Percentiles rank a stretch among this genome's conserved stretches.
Evolutionary conservation across 2,888 invertebrate species (phyloP).

Genomic region (Drosophila demipolita): DNA sequence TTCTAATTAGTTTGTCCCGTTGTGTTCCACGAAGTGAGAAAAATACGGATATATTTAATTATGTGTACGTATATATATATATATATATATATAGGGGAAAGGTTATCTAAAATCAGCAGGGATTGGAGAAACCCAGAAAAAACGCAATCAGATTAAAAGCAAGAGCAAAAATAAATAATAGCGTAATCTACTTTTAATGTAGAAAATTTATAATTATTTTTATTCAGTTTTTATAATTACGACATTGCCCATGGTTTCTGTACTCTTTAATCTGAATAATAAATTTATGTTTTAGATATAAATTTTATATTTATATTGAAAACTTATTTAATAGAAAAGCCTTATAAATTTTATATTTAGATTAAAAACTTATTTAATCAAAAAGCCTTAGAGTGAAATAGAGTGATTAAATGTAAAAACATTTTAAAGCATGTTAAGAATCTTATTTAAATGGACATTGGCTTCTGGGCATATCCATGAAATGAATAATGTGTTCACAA

Average conservation of each 20-base stretch:
- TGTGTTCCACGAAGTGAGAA: not conserved
- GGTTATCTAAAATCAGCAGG: not conserved
- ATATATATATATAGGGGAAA: not conserved
- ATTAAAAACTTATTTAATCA: no score
- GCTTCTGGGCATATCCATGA: not conserved
- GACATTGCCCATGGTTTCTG: not conserved
- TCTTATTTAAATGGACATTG: not conserved
- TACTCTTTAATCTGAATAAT: not conserved
- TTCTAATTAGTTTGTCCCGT: slow-evolving; percentile 10
- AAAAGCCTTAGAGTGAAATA: not conserved
- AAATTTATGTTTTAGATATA: not conserved
- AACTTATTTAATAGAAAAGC: no score
- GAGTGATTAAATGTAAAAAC: not conserved
- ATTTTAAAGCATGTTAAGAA: not conserved
- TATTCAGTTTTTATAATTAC: not conserved
- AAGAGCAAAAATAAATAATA: not conserved
- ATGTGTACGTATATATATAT: not conserved
- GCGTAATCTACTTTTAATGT: not conserved
- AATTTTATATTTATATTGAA: no score
- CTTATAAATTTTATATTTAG: no score
- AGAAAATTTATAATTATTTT: not conserved
- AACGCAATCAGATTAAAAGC: not conserved
- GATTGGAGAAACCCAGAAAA: not conserved
- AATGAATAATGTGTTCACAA: no score
- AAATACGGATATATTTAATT: not conserved